phyloP scores from a whole-genome alignment of 53 echinoderm and acorn worm genomes.

The Astropecten irregularis region DNA sequence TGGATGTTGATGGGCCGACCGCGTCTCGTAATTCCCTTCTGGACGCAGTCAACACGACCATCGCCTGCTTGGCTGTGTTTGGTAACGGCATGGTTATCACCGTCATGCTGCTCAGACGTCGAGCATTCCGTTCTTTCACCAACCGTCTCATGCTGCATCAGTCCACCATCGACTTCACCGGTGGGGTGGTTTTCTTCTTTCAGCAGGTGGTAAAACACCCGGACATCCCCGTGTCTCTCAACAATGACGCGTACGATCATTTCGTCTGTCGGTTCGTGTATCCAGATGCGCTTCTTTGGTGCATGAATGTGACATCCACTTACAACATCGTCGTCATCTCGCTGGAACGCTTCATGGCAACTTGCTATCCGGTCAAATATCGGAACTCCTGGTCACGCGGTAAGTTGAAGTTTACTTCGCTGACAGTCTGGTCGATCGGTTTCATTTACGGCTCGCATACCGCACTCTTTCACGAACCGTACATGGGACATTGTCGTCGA shows the following conservation, averaged over 20 bases:
- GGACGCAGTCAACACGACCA: slow-evolving; percentile 4
- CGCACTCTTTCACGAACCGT: neutral
- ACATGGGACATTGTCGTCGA: neutral
- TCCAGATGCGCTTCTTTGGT: neutral
- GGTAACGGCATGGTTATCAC: neutral
- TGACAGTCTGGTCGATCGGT: neutral
- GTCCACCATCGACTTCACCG: neutral
- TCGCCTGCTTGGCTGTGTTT: neutral
- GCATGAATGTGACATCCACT: slow-evolving; percentile 2
- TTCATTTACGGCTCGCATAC: neutral
- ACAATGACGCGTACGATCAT: neutral
- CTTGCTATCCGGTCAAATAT: slow-evolving; percentile 40
- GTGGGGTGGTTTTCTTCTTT: neutral
- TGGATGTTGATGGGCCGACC: neutral
- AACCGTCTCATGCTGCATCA: slow-evolving; percentile 13
- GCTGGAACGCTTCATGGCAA: slow-evolving; percentile 24
- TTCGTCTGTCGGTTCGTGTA: neutral
- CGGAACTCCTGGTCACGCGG: neutral
- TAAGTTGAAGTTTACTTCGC: neutral
- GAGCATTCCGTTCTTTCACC: neutral
- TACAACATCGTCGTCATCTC: slow-evolving; percentile 33
- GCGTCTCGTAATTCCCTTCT: neutral
- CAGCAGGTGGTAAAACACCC: neutral
- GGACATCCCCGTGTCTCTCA: neutral
- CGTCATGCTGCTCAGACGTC: neutral